phyloP scores from a whole-genome alignment of 2,113 vertebrate species.

The Toxotes chatareus region DNA sequence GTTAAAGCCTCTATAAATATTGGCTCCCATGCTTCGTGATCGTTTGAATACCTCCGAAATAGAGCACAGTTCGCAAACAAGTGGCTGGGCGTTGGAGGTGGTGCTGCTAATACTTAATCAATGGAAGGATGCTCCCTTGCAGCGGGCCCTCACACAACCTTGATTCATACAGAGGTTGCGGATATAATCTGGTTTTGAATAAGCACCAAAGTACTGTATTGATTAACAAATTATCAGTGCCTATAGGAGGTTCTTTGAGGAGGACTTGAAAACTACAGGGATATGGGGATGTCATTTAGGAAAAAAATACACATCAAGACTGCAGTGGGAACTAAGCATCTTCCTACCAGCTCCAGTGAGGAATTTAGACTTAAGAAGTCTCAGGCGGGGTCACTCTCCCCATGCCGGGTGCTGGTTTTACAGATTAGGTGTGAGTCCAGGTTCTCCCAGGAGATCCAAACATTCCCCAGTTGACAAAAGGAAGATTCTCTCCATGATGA shows the following conservation, averaged over 20 bases:
- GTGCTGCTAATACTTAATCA: conserved; percentile 78
- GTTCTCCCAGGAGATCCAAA: conserved; percentile 51
- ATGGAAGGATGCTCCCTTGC: conserved; percentile 68
- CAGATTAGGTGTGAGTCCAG: conserved; percentile 36
- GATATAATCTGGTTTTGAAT: conserved; percentile 67
- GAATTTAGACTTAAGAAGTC: conserved; percentile 23
- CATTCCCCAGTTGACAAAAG: conserved; percentile 41
- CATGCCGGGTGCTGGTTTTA: conserved; percentile 33
- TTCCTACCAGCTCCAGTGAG: conserved; percentile 9
- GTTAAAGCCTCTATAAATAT: conserved; percentile 84
- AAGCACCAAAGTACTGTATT: conserved; percentile 63
- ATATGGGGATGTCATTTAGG: conserved; percentile 1
- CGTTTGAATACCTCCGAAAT: conserved; percentile 73
- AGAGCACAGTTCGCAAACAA: conserved; percentile 73
- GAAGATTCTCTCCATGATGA: conserved; percentile 18
- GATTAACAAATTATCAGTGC: conserved; percentile 68
- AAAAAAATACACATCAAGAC: conserved; percentile 17
- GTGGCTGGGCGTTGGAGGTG: conserved; percentile 65
- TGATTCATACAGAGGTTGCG: conserved; percentile 54
- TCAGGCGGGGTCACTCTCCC: conserved; percentile 29
- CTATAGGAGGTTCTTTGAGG: conserved; percentile 53
- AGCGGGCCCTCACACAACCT: conserved; percentile 48
- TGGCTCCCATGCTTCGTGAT: conserved; percentile 70
- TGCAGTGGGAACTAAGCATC: conserved; percentile 30
- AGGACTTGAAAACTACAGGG: conserved; percentile 43